Evolutionary conservation across 2,888 invertebrate species (phyloP).

Genomic region (Noctua fimbriata): DNA sequence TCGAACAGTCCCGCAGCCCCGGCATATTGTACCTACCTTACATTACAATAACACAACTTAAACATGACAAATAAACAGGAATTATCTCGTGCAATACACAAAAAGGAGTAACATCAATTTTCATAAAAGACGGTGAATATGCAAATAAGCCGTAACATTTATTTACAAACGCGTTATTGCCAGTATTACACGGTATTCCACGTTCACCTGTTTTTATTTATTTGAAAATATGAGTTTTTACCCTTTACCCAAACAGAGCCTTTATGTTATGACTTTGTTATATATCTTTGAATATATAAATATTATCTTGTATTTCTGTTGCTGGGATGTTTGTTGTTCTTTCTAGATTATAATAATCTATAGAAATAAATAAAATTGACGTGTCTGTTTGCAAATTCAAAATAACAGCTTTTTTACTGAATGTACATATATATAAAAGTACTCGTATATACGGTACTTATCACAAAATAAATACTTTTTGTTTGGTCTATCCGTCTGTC

Average conservation of each 20-base stretch:
- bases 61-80: slow-evolving; percentile 26
- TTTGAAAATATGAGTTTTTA: slow-evolving; percentile 51
- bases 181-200: slow-evolving; percentile 54
- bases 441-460: no score
- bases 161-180: slow-evolving; percentile 58
- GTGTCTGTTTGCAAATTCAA: no score
- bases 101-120: slow-evolving; percentile 50
- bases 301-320: background rate
- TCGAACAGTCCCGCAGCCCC: no score
- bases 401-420: no score
- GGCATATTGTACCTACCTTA: background rate
- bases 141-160: slow-evolving; percentile 58
- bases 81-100: slow-evolving; percentile 33
- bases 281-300: background rate
- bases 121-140: slow-evolving; percentile 55
- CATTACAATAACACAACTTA: slow-evolving; percentile 1
- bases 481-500: no score
- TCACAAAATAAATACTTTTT: no score
- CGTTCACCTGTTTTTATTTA: slow-evolving; percentile 51
- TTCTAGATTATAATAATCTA: background rate
- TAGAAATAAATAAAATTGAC: no score
- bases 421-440: no score
- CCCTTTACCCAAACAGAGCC: slow-evolving; percentile 1
- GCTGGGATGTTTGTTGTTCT: background rate
- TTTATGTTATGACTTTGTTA: slow-evolving; percentile 13